Conservation (phyloP, 1,140 invertebrate genomes). For the Drosophila tsacasi region DNA sequence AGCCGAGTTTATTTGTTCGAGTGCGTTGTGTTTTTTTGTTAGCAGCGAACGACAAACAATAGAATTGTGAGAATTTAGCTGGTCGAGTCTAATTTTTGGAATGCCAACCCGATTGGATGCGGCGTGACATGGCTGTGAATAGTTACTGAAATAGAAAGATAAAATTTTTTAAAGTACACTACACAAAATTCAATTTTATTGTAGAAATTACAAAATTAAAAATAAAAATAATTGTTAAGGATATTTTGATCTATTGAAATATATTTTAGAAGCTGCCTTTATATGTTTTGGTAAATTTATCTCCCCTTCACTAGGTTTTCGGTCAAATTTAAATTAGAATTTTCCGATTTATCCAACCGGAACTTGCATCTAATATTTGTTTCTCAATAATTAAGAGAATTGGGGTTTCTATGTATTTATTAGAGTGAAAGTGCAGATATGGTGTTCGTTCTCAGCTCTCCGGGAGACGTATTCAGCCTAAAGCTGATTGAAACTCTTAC, state of each 20-base stretch:
- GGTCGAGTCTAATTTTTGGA: slow-evolving; percentile 22
- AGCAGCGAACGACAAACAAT: slow-evolving; percentile 47
- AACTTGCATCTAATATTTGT: slow-evolving; percentile 8
- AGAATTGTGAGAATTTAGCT: slow-evolving; percentile 42
- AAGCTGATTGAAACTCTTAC: slow-evolving; percentile 28
- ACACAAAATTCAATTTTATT: neutral
- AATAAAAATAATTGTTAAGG: neutral
- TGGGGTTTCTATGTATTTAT: neutral
- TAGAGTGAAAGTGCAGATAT: slow-evolving; percentile 23
- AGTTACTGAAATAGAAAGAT: slow-evolving; percentile 2
- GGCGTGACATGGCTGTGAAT: slow-evolving; percentile 25
- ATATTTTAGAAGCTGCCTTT: neutral
- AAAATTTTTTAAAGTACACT: too few relatives aligned
- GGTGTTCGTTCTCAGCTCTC: neutral
- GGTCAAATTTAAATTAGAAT: too few relatives aligned
- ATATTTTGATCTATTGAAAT: neutral
- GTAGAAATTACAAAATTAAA: neutral
- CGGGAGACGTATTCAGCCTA: neutral
- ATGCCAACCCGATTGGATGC: slow-evolving; percentile 16
- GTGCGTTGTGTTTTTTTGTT: slow-evolving; percentile 37
- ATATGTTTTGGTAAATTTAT: too few relatives aligned
- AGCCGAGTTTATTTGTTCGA: slow-evolving; percentile 53
- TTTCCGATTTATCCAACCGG: slow-evolving; percentile 18
- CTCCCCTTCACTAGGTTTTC: too few relatives aligned
- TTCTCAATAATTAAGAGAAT: neutral